A percentile compares a stretch with the other conserved stretches of the same genome.
Conservation (phyloP, 2,113 vertebrate genomes). For the Prionailurus viverrinus region DNA sequence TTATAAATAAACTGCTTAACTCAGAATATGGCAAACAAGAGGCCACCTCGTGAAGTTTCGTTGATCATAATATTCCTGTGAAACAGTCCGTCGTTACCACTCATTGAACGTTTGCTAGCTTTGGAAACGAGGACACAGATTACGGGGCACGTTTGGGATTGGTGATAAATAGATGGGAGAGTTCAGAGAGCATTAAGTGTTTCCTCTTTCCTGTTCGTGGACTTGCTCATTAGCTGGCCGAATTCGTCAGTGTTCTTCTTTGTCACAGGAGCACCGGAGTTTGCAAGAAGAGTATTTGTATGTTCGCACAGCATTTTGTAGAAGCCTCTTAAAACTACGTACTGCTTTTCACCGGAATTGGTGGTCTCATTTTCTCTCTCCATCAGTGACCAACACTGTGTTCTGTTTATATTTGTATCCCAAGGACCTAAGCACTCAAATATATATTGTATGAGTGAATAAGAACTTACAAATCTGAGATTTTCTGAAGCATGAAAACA, state of each 20-base stretch:
- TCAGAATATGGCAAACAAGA: not conserved
- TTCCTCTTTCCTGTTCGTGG: not conserved
- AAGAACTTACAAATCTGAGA: not conserved
- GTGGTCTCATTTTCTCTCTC: not conserved
- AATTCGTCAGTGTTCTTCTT: not conserved
- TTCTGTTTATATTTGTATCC: not conserved
- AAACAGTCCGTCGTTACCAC: not conserved
- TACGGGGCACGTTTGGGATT: not conserved
- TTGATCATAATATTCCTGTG: not conserved
- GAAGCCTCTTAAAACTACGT: not conserved
- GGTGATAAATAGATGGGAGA: not conserved
- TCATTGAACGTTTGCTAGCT: not conserved
- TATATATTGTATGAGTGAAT: not conserved
- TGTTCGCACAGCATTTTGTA: not conserved
- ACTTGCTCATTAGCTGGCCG: not conserved
- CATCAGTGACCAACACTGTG: not conserved
- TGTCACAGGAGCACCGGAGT: not conserved
- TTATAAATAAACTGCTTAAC: not conserved
- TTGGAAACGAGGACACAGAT: not conserved
- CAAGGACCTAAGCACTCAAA: not conserved
- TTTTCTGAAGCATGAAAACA: not conserved
- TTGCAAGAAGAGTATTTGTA: not conserved
- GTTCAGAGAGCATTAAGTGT: not conserved
- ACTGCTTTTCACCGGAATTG: not conserved
- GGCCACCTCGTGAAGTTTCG: not conserved